phyloP scores from a whole-genome alignment of 2,113 vertebrate species.

The Podarcis muralis region DNA sequence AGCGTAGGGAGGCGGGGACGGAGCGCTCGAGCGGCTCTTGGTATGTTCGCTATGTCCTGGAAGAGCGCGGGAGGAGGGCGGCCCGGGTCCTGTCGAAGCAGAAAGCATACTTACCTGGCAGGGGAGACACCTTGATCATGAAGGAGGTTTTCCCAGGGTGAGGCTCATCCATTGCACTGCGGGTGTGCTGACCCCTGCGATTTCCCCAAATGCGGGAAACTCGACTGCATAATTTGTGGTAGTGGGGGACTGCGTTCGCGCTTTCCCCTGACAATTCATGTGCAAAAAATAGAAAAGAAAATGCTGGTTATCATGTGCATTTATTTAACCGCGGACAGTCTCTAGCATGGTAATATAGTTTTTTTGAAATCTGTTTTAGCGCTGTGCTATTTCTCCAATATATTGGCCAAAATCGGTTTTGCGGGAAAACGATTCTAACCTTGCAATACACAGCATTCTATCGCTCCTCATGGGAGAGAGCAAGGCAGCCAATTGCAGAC shows the following conservation, averaged over 20 bases:
- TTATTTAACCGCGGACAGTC: fast-evolving
- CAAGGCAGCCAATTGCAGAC: too few relatives aligned
- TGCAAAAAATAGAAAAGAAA: neutral
- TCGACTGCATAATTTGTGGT: conserved; percentile 58
- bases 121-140: conserved; percentile 27
- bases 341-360: too few relatives aligned
- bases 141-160: conserved; percentile 26
- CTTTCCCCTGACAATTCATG: neutral
- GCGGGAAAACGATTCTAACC: too few relatives aligned
- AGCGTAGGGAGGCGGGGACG: fast-evolving
- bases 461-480: too few relatives aligned
- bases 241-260: conserved; percentile 53
- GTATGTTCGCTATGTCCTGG: neutral
- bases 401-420: too few relatives aligned
- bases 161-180: conserved; percentile 1
- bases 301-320: too few relatives aligned
- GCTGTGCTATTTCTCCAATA: too few relatives aligned
- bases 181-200: conserved; percentile 43
- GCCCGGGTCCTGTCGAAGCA: fast-evolving
- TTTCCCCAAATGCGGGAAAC: conserved; percentile 48
- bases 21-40: fast-evolving
- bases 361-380: too few relatives aligned
- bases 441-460: too few relatives aligned
- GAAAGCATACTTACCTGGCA: conserved; percentile 21
- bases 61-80: neutral